Percentiles rank a stretch among this genome's conserved stretches.
These are phyloP conservation scores for Parnassius apollo DNA, from an alignment of 2,888 invertebrate genomes.

Conservation along the genomic window DNA sequence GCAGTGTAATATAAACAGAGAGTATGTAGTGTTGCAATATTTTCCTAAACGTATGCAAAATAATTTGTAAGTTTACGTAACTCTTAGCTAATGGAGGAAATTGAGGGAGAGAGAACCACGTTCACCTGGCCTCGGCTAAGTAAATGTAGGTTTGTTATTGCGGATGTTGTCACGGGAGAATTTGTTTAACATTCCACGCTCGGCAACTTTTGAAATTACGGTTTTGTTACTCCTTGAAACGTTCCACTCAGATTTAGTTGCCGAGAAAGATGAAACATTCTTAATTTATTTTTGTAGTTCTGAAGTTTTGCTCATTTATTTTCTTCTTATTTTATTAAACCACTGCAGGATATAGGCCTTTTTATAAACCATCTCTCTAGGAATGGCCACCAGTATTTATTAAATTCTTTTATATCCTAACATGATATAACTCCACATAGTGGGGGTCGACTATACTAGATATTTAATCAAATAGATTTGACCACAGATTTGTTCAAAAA, in stretches of 20 bases:
- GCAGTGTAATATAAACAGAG: no score
- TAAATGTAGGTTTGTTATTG: slow-evolving; percentile 22
- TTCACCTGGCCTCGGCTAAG: slow-evolving; percentile 21
- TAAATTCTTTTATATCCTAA: no score
- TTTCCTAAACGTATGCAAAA: background rate
- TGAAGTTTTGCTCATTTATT: background rate
- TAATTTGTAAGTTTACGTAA: slow-evolving; percentile 7
- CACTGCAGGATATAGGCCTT: no score
- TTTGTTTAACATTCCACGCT: slow-evolving; percentile 19
- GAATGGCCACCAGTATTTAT: no score
- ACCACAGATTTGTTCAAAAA: no score
- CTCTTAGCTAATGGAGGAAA: slow-evolving; percentile 5
- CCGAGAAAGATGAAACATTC: slow-evolving; percentile 3
- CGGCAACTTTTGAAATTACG: slow-evolving; percentile 17
- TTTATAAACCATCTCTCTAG: no score
- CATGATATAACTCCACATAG: no score
- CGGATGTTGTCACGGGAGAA: slow-evolving; percentile 14
- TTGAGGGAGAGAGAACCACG: slow-evolving; percentile 1
- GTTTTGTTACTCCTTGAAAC: slow-evolving; percentile 14
- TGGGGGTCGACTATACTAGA: no score
- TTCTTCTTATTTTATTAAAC: background rate
- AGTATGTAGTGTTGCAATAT: background rate
- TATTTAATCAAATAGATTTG: no score
- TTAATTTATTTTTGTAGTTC: background rate
- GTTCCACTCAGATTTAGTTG: slow-evolving; percentile 7